Evolutionary conservation across 2,888 invertebrate species (phyloP), one percentile per base, ranked within the genome.

Genomic region (Vandiemenella viatica): DNA sequence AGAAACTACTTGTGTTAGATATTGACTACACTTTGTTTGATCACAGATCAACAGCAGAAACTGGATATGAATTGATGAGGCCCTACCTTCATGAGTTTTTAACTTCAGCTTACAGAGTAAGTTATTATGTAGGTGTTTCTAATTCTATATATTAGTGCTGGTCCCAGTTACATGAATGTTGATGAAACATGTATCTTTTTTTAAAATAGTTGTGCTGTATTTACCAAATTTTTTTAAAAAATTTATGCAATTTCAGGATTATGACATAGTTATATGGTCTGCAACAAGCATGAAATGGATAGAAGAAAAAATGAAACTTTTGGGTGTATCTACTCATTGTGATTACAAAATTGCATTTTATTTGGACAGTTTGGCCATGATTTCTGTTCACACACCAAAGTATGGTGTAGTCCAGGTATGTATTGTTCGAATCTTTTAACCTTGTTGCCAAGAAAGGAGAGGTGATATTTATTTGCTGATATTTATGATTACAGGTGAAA

Each of bases 261-360:
- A 95, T 59, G 96, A 96, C 61, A 95, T 96, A 56, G 93, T 90
- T 1, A 95, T 97, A 56, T 97, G 96, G 96, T 96, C 96, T 4
- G 96, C 96, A 0, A 96, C 96, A 0, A 87, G 88, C 53, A 95
- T 96, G 93, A 92, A 90, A 61, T 96, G 95, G 95, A 95, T 97
- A 41, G 88, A 93, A 59, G 92, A 93, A 61, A 96, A 96, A 67
- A 93, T 97, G 93, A 80, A 84, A 52, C 68, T 95, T 41, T 70
- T 97, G 0, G 93, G 93, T 0, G 92, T 96, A 0, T 74, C 83
- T 1, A 75, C 74, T 3, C 81, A 93, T 65, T 73, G 79, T 1
- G 78, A 82, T 55, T 96, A 95, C 63, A 95, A 92, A 70, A 83
- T 97, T 50, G 79, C 85, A 63, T 95, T 93, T 68, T 85, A 92